Evolutionary conservation across 2,797 vertebrate species (phyloP).

Genomic region (Eremophila alpestris): DNA sequence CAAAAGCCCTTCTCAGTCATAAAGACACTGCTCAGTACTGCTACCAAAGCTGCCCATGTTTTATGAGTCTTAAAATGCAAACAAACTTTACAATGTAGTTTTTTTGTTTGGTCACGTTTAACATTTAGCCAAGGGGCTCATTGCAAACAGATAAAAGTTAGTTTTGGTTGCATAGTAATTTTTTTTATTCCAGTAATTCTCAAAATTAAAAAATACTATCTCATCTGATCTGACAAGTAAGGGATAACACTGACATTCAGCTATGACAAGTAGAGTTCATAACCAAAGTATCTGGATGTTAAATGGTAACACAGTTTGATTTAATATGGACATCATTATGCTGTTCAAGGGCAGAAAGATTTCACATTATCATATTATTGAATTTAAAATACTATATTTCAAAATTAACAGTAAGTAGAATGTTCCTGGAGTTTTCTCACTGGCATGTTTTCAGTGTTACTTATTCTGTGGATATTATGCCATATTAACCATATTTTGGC

Average conservation of each 20-base stretch:
- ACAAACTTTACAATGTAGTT: neutral
- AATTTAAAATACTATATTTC: neutral
- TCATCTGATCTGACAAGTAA: neutral
- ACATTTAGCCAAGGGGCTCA: neutral
- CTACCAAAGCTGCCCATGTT: neutral
- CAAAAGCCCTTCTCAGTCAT: neutral
- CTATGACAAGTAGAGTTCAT: neutral
- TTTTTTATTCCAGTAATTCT: neutral
- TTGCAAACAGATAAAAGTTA: neutral
- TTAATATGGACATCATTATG: neutral
- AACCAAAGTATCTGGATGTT: neutral
- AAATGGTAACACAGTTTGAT: neutral
- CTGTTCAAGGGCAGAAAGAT: neutral
- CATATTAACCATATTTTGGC: neutral
- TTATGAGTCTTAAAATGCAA: neutral
- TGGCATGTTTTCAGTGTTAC: neutral
- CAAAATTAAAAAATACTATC: neutral
- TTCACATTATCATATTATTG: neutral
- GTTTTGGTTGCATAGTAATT: neutral
- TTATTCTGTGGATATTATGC: neutral
- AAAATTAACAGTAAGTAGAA: neutral
- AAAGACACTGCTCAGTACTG: neutral
- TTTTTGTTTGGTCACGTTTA: neutral
- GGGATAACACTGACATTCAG: neutral
- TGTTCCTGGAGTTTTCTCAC: neutral